These are phyloP conservation scores for Peromyscus californicus DNA, from an alignment of 2,113 vertebrate species.

Conservation along the genomic window DNA sequence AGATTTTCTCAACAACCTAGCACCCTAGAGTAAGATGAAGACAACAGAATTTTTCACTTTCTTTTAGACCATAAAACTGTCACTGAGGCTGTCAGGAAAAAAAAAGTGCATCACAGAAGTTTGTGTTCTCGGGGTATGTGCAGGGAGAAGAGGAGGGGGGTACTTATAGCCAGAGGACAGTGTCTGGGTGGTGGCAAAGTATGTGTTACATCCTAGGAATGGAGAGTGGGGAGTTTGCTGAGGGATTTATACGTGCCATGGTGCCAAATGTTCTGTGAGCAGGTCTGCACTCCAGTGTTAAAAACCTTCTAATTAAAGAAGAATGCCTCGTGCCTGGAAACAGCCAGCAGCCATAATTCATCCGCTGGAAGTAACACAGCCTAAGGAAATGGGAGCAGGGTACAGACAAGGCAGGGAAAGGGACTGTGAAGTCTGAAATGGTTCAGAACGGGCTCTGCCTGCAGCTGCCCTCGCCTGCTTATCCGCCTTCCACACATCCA, in stretches of 20 bases:
- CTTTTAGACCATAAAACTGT: constrained; percentile 35
- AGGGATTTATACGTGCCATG: constrained; percentile 82
- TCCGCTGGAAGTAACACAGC: constrained; percentile 74
- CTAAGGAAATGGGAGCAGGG: constrained; percentile 52
- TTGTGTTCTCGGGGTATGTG: neutral
- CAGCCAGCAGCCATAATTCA: constrained; percentile 82
- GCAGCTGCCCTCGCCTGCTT: neutral
- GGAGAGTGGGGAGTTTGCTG: constrained; percentile 69
- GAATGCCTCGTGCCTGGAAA: constrained; percentile 71
- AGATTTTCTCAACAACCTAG: neutral
- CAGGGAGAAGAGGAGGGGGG: neutral
- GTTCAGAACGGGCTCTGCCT: neutral
- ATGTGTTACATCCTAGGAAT: constrained; percentile 80
- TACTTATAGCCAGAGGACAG: neutral
- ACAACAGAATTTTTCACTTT: constrained; percentile 26
- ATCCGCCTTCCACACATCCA: neutral
- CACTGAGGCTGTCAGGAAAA: neutral
- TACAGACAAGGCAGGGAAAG: neutral
- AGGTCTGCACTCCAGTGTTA: constrained; percentile 75
- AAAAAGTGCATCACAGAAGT: neutral
- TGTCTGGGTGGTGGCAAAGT: constrained; percentile 77
- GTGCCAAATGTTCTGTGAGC: constrained; percentile 83
- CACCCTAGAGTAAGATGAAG: neutral
- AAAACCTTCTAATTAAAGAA: constrained; percentile 86
- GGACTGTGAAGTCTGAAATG: neutral